phyloP scores from a whole-genome alignment of 2,797 vertebrate genomes.

The Pitangus sulphuratus region DNA sequence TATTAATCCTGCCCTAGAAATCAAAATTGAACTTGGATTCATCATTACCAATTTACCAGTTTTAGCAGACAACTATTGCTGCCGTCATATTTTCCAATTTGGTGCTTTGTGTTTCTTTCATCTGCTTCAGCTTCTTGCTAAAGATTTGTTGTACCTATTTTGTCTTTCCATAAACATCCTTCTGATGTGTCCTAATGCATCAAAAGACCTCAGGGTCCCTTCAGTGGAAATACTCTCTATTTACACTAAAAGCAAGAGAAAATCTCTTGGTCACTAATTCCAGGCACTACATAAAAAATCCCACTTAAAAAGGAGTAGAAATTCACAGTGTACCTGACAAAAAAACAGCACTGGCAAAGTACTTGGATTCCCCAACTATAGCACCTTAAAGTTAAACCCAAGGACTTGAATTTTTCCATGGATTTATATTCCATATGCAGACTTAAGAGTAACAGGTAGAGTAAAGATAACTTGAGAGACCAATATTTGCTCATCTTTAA shows the following conservation, averaged over 20 bases:
- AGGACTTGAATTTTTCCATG: not conserved
- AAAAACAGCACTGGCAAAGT: not conserved
- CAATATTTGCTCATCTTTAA: not conserved
- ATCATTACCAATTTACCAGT: fast-evolving
- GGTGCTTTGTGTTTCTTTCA: not conserved
- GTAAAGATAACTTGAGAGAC: not conserved
- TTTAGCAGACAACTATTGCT: not conserved
- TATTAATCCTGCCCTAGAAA: not conserved
- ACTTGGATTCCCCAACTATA: not conserved
- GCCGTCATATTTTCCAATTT: not conserved
- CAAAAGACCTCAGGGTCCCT: not conserved
- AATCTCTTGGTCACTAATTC: not conserved
- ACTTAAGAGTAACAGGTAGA: not conserved
- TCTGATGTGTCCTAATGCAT: not conserved
- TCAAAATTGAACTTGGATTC: not conserved
- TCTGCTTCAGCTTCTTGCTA: not conserved
- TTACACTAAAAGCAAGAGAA: not conserved
- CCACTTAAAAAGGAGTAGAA: not conserved
- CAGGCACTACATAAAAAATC: not conserved
- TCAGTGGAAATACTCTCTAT: not conserved
- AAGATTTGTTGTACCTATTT: not conserved
- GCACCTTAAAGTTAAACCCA: not conserved
- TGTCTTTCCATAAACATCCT: not conserved
- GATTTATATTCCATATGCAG: not conserved
- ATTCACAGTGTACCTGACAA: not conserved